Conservation (phyloP, 2,888 invertebrate species). For the Melinopterus prodromus region DNA sequence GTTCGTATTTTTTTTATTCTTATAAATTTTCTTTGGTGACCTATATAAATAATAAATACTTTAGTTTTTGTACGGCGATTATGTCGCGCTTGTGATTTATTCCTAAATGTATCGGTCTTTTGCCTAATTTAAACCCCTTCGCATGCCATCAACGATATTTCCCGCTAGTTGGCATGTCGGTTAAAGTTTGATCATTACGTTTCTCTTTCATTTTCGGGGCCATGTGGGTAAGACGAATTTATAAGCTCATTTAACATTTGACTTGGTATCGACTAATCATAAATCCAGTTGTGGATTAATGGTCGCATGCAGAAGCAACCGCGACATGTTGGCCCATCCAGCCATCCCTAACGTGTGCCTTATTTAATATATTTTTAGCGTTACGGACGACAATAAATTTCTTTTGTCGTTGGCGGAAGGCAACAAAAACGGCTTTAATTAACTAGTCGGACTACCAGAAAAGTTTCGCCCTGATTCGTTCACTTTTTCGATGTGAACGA, state of each 20-base stretch:
- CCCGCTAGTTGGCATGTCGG: not conserved
- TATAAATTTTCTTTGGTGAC: no score
- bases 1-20: no score
- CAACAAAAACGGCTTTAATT: not conserved
- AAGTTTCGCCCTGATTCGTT: slow-evolving; percentile 4
- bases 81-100: no score
- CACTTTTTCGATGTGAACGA: not conserved
- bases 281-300: not conserved
- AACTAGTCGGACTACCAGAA: not conserved
- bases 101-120: not conserved
- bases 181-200: slow-evolving; percentile 4
- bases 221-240: slow-evolving; percentile 4
- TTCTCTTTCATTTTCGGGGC: slow-evolving; percentile 4
- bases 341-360: not conserved
- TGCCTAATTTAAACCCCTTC: not conserved
- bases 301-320: not conserved
- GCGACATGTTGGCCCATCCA: not conserved
- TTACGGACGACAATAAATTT: not conserved
- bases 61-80: no score
- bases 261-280: slow-evolving; percentile 4
- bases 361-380: slow-evolving; percentile 4
- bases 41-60: no score
- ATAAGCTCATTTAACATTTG: slow-evolving; percentile 4
- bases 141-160: not conserved
- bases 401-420: not conserved